phyloP scores from a whole-genome alignment of 1,140 invertebrate species.

The Coenobita brevimanus region DNA sequence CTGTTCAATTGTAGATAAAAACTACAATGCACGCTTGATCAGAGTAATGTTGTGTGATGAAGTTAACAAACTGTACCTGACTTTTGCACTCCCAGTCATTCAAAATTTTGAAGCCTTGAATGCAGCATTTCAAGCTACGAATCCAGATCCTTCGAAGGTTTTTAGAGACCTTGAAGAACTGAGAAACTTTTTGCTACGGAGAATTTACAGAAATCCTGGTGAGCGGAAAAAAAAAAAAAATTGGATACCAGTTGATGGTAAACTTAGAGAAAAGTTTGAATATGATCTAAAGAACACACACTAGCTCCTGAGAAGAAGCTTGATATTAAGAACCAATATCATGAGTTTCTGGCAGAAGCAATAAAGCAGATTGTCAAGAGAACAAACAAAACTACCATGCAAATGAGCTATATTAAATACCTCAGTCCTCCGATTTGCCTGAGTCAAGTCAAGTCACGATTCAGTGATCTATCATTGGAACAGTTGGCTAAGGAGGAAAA shows the following conservation, averaged over 20 bases:
- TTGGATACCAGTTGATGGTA: not conserved
- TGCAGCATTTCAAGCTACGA: not conserved
- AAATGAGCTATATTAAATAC: not conserved
- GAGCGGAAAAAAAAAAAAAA: not conserved
- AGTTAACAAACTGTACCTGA: constrained; percentile 1
- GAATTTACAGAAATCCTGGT: not conserved
- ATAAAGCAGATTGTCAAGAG: not conserved
- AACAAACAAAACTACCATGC: not conserved
- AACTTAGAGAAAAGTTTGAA: constrained; percentile 7
- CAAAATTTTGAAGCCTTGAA: constrained; percentile 7
- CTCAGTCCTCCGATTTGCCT: not conserved
- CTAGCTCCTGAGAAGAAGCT: not conserved
- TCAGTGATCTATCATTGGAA: not conserved
- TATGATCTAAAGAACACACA: not conserved
- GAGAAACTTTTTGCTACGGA: not conserved
- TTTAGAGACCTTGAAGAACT: constrained; percentile 22
- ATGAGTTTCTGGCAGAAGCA: not conserved
- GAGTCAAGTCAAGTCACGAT: constrained; percentile 6
- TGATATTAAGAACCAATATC: not conserved
- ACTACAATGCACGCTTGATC: too few species aligned
- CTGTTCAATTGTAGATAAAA: too few species aligned
- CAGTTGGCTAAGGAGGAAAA: constrained; percentile 18
- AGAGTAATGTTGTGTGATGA: too few species aligned
- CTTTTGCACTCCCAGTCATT: constrained; percentile 2
- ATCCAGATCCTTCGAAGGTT: constrained; percentile 19